These are phyloP conservation scores for Musca domestica DNA, from an alignment of 1,140 invertebrate genomes.

Conservation along the genomic window DNA sequence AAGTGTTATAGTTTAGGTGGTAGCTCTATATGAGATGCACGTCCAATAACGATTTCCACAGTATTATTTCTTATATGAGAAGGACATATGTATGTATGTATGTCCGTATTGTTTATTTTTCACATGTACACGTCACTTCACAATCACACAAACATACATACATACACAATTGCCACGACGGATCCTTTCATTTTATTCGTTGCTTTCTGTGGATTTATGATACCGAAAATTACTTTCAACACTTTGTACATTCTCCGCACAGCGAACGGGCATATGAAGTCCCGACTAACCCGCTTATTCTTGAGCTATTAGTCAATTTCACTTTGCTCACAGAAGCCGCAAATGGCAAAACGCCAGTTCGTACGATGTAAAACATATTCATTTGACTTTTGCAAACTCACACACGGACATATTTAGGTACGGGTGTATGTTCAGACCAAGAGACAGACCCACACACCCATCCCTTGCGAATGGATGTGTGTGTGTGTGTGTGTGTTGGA, in stretches of 20 bases:
- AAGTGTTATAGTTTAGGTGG: too few relatives aligned
- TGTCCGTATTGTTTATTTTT: not conserved
- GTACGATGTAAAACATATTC: too few relatives aligned
- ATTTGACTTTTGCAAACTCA: not conserved
- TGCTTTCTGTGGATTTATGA: conserved; percentile 24
- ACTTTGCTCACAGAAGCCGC: conserved; percentile 13
- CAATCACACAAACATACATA: not conserved
- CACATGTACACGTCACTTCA: not conserved
- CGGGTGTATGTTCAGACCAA: not conserved
- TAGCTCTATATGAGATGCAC: too few relatives aligned
- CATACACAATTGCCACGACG: not conserved
- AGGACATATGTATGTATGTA: not conserved
- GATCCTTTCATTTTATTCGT: not conserved
- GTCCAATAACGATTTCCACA: too few relatives aligned
- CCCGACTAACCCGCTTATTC: conserved; percentile 15
- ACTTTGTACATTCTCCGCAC: not conserved
- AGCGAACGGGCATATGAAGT: not conserved
- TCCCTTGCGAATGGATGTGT: not conserved
- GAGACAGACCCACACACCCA: not conserved
- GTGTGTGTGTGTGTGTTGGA: not conserved
- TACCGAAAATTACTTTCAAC: conserved; percentile 28
- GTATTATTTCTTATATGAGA: too few relatives aligned
- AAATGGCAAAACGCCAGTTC: conserved; percentile 13
- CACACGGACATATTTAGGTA: not conserved
- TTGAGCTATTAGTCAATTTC: conserved; percentile 8